A percentile compares a stretch with the other conserved stretches of the same genome.
Evolutionary conservation across 2,797 vertebrate species (phyloP).

Genomic region (Menidia menidia): DNA sequence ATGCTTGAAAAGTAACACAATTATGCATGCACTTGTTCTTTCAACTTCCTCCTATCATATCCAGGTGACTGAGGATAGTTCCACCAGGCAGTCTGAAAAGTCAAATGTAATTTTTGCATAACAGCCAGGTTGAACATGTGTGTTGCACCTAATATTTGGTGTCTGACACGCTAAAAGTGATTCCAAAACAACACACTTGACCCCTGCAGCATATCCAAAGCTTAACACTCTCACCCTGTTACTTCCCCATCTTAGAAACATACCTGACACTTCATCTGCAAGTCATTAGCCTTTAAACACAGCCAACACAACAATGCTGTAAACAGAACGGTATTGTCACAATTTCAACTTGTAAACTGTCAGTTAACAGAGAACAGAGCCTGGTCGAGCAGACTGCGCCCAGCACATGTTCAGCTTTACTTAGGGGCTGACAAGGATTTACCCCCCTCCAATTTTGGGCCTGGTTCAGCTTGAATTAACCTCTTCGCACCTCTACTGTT

Average conservation of each 20-base stretch:
- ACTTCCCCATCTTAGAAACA: slow-evolving; percentile 53
- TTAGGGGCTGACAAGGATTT: slow-evolving; percentile 50
- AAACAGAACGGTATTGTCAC: slow-evolving; percentile 72
- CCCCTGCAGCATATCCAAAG: slow-evolving; percentile 48
- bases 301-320: slow-evolving; percentile 62
- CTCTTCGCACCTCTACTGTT: slow-evolving; percentile 31
- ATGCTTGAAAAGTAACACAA: slow-evolving; percentile 20
- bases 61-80: slow-evolving; percentile 28
- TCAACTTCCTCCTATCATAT: background rate
- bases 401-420: slow-evolving; percentile 69
- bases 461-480: slow-evolving; percentile 58
- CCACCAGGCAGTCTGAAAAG: slow-evolving; percentile 28
- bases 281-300: slow-evolving; percentile 75
- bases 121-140: slow-evolving; percentile 38
- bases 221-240: slow-evolving; percentile 53
- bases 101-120: slow-evolving; percentile 21
- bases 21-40: slow-evolving; percentile 3
- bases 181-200: slow-evolving; percentile 46
- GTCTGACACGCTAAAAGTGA: slow-evolving; percentile 47
- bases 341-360: slow-evolving; percentile 54
- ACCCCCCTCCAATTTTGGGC: slow-evolving; percentile 32
- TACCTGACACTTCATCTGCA: slow-evolving; percentile 72
- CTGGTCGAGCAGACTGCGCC: slow-evolving; percentile 37
- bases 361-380: slow-evolving; percentile 75
- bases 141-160: slow-evolving; percentile 23